These are phyloP conservation scores for Bubo bubo DNA, from an alignment of 2,113 vertebrate genomes.

Conservation along the genomic window DNA sequence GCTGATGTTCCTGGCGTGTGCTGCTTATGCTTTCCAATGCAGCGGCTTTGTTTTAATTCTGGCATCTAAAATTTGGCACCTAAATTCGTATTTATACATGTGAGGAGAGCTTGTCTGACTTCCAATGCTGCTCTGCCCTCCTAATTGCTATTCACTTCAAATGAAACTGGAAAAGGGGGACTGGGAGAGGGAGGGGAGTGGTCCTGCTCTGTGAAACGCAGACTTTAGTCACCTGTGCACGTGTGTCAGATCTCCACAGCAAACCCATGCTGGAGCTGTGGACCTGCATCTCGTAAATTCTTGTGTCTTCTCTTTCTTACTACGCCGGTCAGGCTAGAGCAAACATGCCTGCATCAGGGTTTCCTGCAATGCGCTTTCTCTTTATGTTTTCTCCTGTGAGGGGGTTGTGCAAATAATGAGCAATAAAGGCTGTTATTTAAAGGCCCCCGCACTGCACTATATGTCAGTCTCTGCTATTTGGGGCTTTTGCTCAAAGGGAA, in stretches of 20 bases:
- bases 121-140: neutral
- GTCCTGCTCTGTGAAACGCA: neutral
- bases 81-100: neutral
- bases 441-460: neutral
- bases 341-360: neutral
- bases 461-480: neutral
- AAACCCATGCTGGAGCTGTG: neutral
- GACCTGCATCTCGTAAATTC: neutral
- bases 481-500: neutral
- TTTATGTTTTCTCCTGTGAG: neutral
- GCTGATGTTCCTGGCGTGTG: neutral
- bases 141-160: neutral
- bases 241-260: neutral
- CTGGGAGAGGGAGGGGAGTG: neutral
- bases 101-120: neutral
- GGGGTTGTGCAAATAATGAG: neutral
- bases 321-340: neutral
- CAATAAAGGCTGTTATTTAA: neutral
- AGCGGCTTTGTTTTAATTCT: neutral
- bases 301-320: neutral
- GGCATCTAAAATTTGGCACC: neutral
- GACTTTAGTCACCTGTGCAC: neutral
- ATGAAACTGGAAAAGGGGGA: neutral
- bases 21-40: neutral
- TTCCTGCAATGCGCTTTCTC: neutral